These are phyloP conservation scores for Grammomys surdaster DNA, from an alignment of 2,113 vertebrate genomes.

Conservation along the genomic window DNA sequence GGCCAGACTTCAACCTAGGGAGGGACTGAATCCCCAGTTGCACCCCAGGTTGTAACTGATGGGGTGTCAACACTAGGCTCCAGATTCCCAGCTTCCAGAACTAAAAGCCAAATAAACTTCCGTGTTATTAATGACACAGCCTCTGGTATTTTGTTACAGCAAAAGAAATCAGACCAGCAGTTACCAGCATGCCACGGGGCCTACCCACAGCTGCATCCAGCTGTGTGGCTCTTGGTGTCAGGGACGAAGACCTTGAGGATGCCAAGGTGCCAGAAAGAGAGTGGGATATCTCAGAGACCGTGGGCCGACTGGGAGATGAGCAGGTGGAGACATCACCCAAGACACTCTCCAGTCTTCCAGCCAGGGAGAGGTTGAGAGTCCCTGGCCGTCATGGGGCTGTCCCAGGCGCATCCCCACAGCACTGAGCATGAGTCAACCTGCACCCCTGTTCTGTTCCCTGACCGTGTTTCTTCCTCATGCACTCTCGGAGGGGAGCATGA, in stretches of 20 bases:
- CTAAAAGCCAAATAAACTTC: not conserved
- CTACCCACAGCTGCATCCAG: not conserved
- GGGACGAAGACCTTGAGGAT: not conserved
- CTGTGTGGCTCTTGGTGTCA: not conserved
- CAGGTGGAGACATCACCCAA: rapidly evolving
- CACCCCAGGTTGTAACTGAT: not conserved
- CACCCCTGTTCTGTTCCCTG: not conserved
- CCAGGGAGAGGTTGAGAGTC: not conserved
- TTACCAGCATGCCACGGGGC: not conserved
- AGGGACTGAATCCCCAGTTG: not conserved
- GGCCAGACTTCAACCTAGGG: not conserved
- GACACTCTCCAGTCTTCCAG: rapidly evolving
- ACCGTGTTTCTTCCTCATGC: not conserved
- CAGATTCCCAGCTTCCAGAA: not conserved
- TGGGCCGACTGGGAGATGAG: no score
- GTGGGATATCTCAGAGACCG: not conserved
- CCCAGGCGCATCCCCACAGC: not conserved
- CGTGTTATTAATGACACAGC: not conserved
- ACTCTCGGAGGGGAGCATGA: not conserved
- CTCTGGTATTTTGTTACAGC: not conserved
- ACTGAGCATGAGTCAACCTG: no score
- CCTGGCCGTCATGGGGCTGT: not conserved
- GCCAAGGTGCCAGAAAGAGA: no score
- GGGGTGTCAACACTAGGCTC: not conserved
- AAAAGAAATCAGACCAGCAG: not conserved